phyloP scores from a whole-genome alignment of 2,888 invertebrate species.

The Drosophila ustulata region DNA sequence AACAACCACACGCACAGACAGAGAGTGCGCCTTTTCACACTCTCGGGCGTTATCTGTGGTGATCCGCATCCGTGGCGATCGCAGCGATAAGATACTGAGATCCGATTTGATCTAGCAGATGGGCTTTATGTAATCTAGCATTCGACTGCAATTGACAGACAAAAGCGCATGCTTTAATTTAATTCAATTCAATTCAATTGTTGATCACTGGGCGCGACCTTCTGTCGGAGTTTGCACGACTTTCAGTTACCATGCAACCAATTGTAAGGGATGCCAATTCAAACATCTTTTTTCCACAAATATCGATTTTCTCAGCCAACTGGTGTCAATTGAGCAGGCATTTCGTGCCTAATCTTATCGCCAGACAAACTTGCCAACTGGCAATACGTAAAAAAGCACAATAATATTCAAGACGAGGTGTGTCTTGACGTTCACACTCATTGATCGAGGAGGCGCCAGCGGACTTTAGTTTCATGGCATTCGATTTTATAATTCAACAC shows the following conservation, averaged over 20 bases:
- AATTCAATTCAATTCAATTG: not conserved
- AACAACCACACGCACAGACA: slow-evolving; percentile 17
- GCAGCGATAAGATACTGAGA: slow-evolving; percentile 33
- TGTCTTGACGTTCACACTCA: not conserved
- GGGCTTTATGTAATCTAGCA: not conserved
- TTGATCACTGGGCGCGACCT: not conserved
- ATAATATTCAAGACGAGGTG: slow-evolving; percentile 10
- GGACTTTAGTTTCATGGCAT: not conserved
- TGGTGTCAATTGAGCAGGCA: slow-evolving; percentile 4
- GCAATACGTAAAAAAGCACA: not conserved
- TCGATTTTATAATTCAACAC: not conserved
- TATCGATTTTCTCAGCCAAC: slow-evolving; percentile 1
- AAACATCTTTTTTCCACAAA: slow-evolving; percentile 6
- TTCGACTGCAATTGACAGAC: slow-evolving; percentile 1
- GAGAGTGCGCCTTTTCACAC: slow-evolving; percentile 42
- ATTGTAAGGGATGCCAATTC: not conserved
- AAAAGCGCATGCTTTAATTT: slow-evolving; percentile 4
- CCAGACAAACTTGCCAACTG: slow-evolving; percentile 19
- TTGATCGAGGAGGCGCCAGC: not conserved
- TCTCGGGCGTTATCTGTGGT: slow-evolving; percentile 19
- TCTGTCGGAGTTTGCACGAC: too few species aligned
- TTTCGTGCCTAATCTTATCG: slow-evolving; percentile 36
- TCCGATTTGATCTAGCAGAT: not conserved
- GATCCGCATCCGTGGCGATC: slow-evolving; percentile 20
- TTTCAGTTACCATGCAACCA: too few species aligned